A percentile compares a stretch with the other conserved stretches of the same genome.
Conservation (phyloP, 2,797 vertebrate genomes). For the Calcarius lapponicus region DNA sequence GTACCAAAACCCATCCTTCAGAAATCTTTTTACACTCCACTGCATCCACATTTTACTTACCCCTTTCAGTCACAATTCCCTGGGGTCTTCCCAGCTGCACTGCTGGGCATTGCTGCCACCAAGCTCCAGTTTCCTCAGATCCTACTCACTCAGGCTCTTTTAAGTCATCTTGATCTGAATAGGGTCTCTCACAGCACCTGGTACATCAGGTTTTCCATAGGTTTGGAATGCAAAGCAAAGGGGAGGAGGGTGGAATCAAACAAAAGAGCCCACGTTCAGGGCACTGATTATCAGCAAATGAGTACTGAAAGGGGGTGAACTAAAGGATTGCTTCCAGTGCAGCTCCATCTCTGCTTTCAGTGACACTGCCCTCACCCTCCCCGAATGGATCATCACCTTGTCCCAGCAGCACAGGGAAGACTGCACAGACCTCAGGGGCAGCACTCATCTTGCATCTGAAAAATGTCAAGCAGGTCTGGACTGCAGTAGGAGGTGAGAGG, state of each 20-base stretch:
- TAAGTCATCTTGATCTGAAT: neutral
- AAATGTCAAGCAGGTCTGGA: neutral
- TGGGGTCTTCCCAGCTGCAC: rapidly evolving
- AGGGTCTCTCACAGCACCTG: neutral
- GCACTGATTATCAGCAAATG: neutral
- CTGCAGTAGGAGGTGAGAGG: neutral
- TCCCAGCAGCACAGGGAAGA: neutral
- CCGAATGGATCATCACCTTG: neutral
- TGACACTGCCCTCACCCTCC: neutral
- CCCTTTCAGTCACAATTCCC: neutral
- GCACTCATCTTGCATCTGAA: neutral
- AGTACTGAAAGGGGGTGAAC: neutral
- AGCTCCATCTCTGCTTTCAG: neutral
- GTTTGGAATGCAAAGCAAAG: neutral
- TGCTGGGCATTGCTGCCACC: neutral
- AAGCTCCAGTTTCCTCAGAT: neutral
- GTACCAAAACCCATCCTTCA: neutral
- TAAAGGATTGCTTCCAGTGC: neutral
- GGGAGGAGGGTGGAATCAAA: neutral
- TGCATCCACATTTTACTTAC: neutral
- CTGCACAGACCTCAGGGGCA: neutral
- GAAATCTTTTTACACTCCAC: neutral
- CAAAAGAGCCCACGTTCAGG: neutral
- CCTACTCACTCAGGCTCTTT: neutral
- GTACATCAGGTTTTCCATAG: neutral